Evolutionary conservation across 1,140 invertebrate species (phyloP).

Genomic region (Coenobita brevimanus): DNA sequence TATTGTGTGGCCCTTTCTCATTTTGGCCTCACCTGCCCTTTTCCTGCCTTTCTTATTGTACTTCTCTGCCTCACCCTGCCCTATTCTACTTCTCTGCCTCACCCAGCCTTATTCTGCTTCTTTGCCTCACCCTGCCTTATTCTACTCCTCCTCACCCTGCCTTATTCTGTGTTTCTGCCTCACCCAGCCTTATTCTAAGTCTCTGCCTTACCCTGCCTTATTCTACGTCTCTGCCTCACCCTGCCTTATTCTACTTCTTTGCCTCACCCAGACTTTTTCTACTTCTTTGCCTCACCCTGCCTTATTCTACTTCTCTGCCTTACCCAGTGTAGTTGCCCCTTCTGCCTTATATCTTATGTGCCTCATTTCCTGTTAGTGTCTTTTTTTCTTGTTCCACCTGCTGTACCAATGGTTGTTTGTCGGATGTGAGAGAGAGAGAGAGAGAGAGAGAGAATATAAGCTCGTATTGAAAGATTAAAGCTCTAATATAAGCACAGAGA

Average conservation of each 20-base stretch:
- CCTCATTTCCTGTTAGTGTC: too few relatives aligned
- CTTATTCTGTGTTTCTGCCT: neutral
- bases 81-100: neutral
- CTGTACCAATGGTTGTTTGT: too few relatives aligned
- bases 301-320: neutral
- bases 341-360: too few relatives aligned
- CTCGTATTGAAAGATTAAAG: neutral
- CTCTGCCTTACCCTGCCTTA: neutral
- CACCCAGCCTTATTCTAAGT: neutral
- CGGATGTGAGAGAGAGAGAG: neutral
- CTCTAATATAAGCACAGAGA: neutral
- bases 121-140: neutral
- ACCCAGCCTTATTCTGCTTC: neutral
- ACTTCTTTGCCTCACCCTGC: neutral
- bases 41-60: neutral
- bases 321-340: too few relatives aligned
- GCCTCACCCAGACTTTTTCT: neutral
- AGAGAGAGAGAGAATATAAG: neutral
- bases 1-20: neutral
- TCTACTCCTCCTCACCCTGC: neutral
- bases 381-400: too few relatives aligned
- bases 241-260: neutral
- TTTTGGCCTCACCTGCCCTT: neutral
- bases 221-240: neutral
- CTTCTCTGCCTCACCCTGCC: neutral